These are phyloP conservation scores for Brachylomia viminalis DNA, from an alignment of 2,888 invertebrate genomes.

Conservation along the genomic window DNA sequence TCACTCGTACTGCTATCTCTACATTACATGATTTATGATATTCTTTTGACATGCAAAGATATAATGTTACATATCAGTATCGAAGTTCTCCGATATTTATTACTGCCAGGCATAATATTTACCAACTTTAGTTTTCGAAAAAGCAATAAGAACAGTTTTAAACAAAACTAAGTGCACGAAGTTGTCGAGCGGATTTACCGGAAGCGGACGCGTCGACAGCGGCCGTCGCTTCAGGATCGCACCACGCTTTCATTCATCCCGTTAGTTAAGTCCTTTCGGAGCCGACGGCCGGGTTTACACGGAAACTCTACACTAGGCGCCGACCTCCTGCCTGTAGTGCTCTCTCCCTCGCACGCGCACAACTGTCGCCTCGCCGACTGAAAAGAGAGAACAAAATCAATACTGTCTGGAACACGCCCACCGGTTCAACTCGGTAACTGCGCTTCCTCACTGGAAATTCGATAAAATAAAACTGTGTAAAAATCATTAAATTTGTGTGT, in stretches of 20 bases:
- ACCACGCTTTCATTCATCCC: conserved; percentile 90
- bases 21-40: conserved; percentile 63
- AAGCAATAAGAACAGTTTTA: conserved; percentile 78
- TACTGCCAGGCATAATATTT: conserved; percentile 55
- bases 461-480: conserved; percentile 89
- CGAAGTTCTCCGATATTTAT: conserved; percentile 45
- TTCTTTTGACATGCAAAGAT: conserved; percentile 65
- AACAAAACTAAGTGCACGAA: conserved; percentile 87
- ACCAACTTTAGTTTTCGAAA: conserved; percentile 64
- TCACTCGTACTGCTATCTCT: conserved; percentile 52
- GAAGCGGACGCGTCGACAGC: conserved; percentile 89
- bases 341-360: conserved; percentile 78
- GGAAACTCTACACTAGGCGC: conserved; percentile 87
- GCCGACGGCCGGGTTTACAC: conserved; percentile 81
- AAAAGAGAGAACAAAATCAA: conserved; percentile 87
- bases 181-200: conserved; percentile 89
- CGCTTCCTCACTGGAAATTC: conserved; percentile 89
- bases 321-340: conserved; percentile 80
- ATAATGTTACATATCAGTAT: conserved; percentile 45
- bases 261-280: conserved; percentile 82
- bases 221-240: conserved; percentile 89
- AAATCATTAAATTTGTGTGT: conserved; percentile 86
- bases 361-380: conserved; percentile 73
- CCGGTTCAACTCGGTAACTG: conserved; percentile 88
- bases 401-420: conserved; percentile 90